Evolutionary conservation across 2,888 invertebrate species (phyloP).

Genomic region (Ptychoptera albimana): DNA sequence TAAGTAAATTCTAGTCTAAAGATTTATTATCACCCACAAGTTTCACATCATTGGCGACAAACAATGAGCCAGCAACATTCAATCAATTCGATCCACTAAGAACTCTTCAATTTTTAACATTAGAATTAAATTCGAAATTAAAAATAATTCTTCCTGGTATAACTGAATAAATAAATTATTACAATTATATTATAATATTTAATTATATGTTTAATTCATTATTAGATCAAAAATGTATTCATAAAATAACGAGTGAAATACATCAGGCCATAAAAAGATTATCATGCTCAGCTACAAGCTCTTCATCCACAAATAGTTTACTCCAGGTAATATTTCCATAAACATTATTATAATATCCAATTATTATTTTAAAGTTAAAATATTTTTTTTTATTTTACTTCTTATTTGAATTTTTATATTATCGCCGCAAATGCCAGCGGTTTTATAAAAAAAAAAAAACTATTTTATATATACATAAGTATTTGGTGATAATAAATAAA

Average conservation of each 20-base stretch:
- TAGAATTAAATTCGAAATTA: not conserved
- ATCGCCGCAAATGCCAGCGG: too few species aligned
- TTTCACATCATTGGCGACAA: too few species aligned
- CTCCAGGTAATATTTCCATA: not conserved
- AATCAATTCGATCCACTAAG: not conserved
- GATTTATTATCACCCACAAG: too few species aligned
- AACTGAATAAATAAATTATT: not conserved
- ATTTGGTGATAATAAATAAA: too few species aligned
- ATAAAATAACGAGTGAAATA: not conserved
- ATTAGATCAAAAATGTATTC: not conserved
- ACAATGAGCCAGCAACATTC: not conserved
- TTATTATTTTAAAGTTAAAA: too few species aligned
- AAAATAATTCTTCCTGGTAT: not conserved
- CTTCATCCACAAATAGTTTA: not conserved
- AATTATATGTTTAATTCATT: too few species aligned
- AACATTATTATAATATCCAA: too few species aligned
- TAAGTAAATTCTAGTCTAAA: too few species aligned
- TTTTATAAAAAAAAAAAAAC: too few species aligned
- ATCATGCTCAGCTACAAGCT: not conserved
- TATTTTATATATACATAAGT: too few species aligned
- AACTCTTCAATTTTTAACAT: not conserved
- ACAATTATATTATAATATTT: not conserved
- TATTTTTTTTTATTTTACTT: too few species aligned
- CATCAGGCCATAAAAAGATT: not conserved
- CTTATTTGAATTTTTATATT: too few species aligned